Base-by-base conservation (phyloP, 1,140 invertebrate species). In the Hesperophylax magnus region DNA sequence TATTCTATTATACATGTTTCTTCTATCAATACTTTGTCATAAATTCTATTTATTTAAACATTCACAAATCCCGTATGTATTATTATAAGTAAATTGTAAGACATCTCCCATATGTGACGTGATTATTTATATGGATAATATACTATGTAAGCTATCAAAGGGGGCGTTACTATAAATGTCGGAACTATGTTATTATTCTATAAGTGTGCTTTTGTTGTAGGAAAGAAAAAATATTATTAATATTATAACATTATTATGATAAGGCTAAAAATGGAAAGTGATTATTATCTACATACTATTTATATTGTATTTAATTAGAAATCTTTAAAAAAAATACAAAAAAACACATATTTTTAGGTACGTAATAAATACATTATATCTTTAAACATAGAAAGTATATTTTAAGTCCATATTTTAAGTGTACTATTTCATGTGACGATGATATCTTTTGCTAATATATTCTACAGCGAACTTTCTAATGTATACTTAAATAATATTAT, bases 281-380 rank as follows among this genome's bases (percentile, higher is more conserved):
- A 27, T 65, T 27, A 20, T 61, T 24, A 65, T 34, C 34, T 8
- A 27, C 27, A 27, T 56, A 60, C 56, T 65, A 65, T 65, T 65
- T 65, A 65, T 65, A 65, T 65, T 65, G 63, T 65, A 65, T 65
- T 65, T 65, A 65, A 65, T 65, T 65, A 65, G 1, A 65, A 65
- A 65, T n/a, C 18, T 61, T 22, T 61, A 11, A 22, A 65, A 34
- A 65, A 65, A 65, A 58, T 15, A 65, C 27, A 65, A 65, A 65
- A 65, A 65, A 15, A 65, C 63, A 65, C 27, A n/a, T 65, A 65
- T 31, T 24, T 14, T 61, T 11, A 61, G 58, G 7, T 61, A 61
- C 8, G 9, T 20, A 22, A 61, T 24, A 24, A 61, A 8, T 7
- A 47, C 11, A 47, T 47, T 9, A 47, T 47, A 47, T 47, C 39